These are phyloP conservation scores for Varecia variegata DNA, from an alignment of 2,797 vertebrate genomes.

Conservation along the genomic window DNA sequence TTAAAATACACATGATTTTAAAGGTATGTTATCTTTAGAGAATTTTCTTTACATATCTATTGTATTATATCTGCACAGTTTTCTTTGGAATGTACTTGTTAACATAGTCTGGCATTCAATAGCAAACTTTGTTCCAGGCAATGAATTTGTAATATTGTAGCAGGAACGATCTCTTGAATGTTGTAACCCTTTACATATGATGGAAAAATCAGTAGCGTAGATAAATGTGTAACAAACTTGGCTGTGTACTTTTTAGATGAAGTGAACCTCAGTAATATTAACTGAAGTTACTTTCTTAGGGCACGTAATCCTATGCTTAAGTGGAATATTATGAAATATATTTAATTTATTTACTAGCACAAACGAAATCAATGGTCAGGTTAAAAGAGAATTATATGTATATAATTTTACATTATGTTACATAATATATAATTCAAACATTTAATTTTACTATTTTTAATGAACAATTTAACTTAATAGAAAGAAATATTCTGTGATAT, in stretches of 20 bases:
- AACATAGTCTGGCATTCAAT: conserved; percentile 50
- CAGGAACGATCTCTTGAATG: conserved; percentile 50
- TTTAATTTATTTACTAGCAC: background rate
- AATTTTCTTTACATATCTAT: background rate
- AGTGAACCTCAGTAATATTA: background rate
- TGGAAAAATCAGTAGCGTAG: conserved; percentile 59
- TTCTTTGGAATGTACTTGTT: conserved; percentile 47
- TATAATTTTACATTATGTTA: background rate
- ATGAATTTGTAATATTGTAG: conserved; percentile 57
- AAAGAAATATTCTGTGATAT: background rate
- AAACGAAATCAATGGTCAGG: background rate
- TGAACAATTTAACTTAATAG: background rate
- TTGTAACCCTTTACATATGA: conserved; percentile 42
- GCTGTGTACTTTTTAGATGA: background rate
- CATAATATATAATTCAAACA: background rate
- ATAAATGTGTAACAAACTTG: conserved; percentile 42
- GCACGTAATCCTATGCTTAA: background rate
- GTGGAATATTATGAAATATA: conserved; percentile 9
- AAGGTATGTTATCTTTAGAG: background rate
- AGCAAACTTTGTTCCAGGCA: conserved; percentile 55
- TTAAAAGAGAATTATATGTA: background rate
- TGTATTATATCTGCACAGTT: background rate
- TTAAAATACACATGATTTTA: background rate
- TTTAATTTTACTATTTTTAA: background rate
- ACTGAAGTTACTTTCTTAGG: background rate